Percentiles rank a stretch among this genome's conserved stretches.
Evolutionary conservation across 2,113 vertebrate species (phyloP).

Genomic region (Alexandromys fortis): DNA sequence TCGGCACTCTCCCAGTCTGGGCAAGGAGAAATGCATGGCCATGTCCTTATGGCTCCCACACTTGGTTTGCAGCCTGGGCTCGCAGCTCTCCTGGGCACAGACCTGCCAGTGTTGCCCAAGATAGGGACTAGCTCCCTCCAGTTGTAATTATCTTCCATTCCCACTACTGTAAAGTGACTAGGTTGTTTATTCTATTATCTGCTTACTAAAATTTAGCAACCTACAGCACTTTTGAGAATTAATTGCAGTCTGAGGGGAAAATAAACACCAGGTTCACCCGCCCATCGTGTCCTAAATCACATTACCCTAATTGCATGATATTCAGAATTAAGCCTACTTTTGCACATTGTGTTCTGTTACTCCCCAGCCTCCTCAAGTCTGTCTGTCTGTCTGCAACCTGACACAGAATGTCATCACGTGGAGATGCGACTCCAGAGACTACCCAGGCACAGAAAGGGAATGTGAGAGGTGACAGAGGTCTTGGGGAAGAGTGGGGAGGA

Average conservation of each 20-base stretch:
- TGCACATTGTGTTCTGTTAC: neutral
- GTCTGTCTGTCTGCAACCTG: neutral
- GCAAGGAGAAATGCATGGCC: neutral
- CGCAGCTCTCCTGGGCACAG: neutral
- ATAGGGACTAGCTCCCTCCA: neutral
- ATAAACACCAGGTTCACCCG: slow-evolving; percentile 23
- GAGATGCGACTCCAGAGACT: neutral
- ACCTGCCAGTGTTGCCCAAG: neutral
- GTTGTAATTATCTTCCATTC: slow-evolving; percentile 42
- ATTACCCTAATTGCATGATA: slow-evolving; percentile 34
- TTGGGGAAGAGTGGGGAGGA: neutral
- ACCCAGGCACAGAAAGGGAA: neutral
- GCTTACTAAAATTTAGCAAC: slow-evolving; percentile 29
- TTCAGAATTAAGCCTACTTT: slow-evolving; percentile 11
- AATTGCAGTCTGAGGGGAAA: slow-evolving; percentile 46
- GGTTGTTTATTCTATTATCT: slow-evolving; percentile 44
- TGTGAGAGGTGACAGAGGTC: neutral
- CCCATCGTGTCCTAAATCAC: neutral
- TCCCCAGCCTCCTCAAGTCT: neutral
- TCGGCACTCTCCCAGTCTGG: accelerated
- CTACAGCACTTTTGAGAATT: slow-evolving; percentile 28
- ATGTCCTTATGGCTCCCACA: accelerated
- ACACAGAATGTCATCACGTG: neutral
- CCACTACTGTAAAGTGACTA: slow-evolving; percentile 4
- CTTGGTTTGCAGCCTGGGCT: neutral